Conservation (phyloP, 2,888 invertebrate species). For the Andrena bicolor region DNA sequence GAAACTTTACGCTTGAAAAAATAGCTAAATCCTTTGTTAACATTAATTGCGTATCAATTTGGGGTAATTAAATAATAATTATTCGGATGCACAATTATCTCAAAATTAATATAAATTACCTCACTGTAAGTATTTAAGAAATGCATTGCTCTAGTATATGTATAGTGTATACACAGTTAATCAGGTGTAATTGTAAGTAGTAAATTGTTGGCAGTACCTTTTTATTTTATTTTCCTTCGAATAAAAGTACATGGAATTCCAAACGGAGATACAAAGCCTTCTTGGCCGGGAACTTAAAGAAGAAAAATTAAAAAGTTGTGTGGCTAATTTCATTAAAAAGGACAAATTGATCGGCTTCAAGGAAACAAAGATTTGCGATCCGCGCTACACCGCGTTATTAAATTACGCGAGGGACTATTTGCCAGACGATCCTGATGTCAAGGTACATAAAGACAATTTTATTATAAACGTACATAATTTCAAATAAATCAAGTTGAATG, state of each 20-base stretch:
- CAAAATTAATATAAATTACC: too few species aligned
- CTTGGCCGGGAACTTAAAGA: constrained; percentile 75
- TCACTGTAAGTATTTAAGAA: too few species aligned
- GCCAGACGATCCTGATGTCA: constrained; percentile 72
- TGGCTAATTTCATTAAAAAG: constrained; percentile 67
- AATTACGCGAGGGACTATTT: constrained; percentile 74
- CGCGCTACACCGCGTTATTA: constrained; percentile 73
- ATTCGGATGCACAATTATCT: too few species aligned
- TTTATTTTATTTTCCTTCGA: not conserved
- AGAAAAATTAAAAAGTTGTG: constrained; percentile 70
- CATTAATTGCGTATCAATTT: too few species aligned
- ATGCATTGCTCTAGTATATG: not conserved
- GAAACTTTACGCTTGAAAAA: too few species aligned
- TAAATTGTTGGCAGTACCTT: too few species aligned
- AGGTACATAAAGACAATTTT: constrained; percentile 60
- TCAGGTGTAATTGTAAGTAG: too few species aligned
- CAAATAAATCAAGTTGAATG: too few species aligned
- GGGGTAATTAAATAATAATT: too few species aligned
- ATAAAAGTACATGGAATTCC: constrained; percentile 77
- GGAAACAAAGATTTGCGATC: constrained; percentile 70
- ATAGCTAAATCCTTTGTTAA: too few species aligned
- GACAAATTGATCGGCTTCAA: constrained; percentile 74
- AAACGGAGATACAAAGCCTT: constrained; percentile 68
- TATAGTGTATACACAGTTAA: not conserved
- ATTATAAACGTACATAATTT: too few species aligned